Base-by-base conservation (phyloP, 2,888 invertebrate genomes). In the Ophion slaviceki region DNA sequence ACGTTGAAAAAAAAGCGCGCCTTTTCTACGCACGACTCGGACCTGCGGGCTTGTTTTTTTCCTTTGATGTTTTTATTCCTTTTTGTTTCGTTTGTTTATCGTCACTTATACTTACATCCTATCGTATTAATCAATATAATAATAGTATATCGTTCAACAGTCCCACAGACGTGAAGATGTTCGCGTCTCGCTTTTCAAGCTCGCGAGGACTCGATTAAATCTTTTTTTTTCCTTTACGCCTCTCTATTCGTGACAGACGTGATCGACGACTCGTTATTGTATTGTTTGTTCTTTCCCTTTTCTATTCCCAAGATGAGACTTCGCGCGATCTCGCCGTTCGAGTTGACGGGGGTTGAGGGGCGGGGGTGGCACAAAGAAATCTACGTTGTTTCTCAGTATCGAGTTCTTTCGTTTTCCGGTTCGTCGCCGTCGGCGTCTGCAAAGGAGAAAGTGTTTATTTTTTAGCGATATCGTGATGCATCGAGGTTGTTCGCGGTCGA, bases 391-490 rank as follows among this genome's bases (percentile, higher is more conserved):
- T 68, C 24, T 72, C 72, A 74, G 74, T 71, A 78, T 20, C 72
- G 28, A 61, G 40, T 72, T 79, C 83, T 80, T 86, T 89, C 59
- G 91, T 67, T 91, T 90, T 91, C 92, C 14, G 91, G 91, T 81
- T 92, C 92, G 36, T 92, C 92, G 6, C 91, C 92, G 11, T 91
- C 91, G 5, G 84, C 92, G 78, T 91, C 90, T 90, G 85, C 7
- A 88, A 89, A 2, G 32, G 57, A 36, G 10, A 68, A 53, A 5
- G 11, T 0, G 11, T 53, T 53, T 32, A 32, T 4, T 14, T 53
- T 53, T 53, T 53, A 5, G 4, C 1, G 14, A 17, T 14, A 17
- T 20, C 20, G 20, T 8, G 10, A 11, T n/a, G 57, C 17, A 72
- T 20, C 59, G n/a, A 59, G 2, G 47, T 72, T 24, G 24, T 2